Conservation (phyloP, 2,797 vertebrate species). For the Pangasius larnaudii region DNA sequence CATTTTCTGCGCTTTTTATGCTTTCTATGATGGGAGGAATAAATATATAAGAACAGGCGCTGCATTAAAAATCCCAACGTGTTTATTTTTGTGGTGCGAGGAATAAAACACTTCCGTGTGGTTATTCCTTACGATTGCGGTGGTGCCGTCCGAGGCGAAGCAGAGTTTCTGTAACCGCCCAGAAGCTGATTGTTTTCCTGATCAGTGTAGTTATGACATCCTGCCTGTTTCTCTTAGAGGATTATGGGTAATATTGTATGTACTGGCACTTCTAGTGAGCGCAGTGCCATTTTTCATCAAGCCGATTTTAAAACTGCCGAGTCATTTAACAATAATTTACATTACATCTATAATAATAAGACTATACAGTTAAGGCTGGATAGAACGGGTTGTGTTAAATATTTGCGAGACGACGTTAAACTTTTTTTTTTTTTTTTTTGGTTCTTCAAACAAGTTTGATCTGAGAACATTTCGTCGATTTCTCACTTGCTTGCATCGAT, state of each 20-base stretch:
- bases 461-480: not conserved
- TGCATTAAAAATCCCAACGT: not conserved
- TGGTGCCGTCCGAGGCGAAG: not conserved
- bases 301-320: not conserved
- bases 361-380: slow-evolving; percentile 34
- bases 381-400: not conserved
- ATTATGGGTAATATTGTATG: slow-evolving; percentile 15
- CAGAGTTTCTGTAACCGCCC: not conserved
- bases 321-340: not conserved
- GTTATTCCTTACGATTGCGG: not conserved
- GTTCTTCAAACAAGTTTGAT: not conserved
- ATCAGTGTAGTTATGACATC: not conserved
- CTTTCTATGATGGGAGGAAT: not conserved
- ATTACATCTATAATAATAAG: not conserved
- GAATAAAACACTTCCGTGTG: not conserved
- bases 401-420: not conserved
- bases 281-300: not conserved
- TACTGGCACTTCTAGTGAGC: not conserved
- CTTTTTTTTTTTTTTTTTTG: not conserved
- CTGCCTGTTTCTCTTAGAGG: not conserved
- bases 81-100: not conserved
- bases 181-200: not conserved
- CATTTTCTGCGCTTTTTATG: not conserved
- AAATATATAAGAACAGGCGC: not conserved
- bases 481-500: not conserved